Percentiles rank a stretch among this genome's conserved stretches.
These are phyloP conservation scores for Scaptomyza reducta DNA, from an alignment of 2,888 invertebrate genomes.

Conservation along the genomic window DNA sequence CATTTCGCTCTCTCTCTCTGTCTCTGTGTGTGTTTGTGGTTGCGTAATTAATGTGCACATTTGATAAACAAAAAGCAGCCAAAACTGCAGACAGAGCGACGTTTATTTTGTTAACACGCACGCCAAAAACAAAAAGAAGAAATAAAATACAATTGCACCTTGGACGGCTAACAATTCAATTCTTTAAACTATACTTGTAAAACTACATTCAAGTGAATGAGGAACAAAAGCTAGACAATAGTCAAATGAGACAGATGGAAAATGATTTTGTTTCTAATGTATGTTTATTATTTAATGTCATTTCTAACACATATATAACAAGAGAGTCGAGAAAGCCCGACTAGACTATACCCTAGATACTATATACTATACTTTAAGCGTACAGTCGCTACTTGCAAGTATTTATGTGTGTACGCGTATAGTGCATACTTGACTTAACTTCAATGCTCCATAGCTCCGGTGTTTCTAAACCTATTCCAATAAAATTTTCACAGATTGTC, in stretches of 20 bases:
- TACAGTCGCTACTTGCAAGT: no score
- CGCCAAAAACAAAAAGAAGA: not conserved
- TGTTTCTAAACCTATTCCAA: no score
- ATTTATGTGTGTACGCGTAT: no score
- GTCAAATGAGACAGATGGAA: no score
- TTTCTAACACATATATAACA: not conserved
- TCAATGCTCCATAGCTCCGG: no score
- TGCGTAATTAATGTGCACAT: conserved; percentile 58
- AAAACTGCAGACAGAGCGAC: conserved; percentile 21
- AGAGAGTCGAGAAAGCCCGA: no score
- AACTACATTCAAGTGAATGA: not conserved
- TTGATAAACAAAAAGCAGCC: conserved; percentile 48
- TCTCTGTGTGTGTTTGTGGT: conserved; percentile 28
- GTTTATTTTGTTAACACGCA: conserved; percentile 30
- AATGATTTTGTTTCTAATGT: no score
- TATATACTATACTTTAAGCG: no score
- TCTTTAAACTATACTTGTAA: not conserved
- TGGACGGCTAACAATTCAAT: not conserved
- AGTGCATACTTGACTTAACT: no score
- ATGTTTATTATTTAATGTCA: not conserved
- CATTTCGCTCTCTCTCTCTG: not conserved
- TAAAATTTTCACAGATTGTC: no score
- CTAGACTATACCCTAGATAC: no score
- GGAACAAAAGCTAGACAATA: no score
- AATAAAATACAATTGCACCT: not conserved